Evolutionary conservation across 2,797 vertebrate genomes (phyloP), one percentile per base, ranked within the genome.

Genomic region (Coregonus ussuriensis): DNA sequence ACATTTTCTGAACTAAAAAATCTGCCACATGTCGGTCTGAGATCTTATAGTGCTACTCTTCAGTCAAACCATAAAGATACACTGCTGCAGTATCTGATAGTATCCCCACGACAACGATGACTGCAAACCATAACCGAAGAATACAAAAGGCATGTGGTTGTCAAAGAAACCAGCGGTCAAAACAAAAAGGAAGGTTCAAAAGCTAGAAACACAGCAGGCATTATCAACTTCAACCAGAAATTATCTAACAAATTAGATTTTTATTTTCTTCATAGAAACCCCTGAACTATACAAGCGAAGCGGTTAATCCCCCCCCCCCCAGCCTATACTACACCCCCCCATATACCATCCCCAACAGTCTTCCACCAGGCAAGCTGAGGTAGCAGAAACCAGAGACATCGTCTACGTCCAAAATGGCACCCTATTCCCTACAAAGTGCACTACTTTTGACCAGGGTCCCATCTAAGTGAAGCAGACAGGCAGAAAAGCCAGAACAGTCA

Each of bases 341-440:
- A 56, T 41, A 31, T 74, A 65, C 67, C 67, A 14, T 16, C 35
- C 67, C 62, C 18, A 21, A 65, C 25, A n/a, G 67, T 18, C 63
- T 78, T 82, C 73, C 81, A 74, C 13, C 33, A 21, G 77, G 77
- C 78, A 84, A 84, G 51, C 75, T 86, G 86, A 91, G 86, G 89
- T 87, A 92, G 89, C 84, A 87, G 83, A 80, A 74, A 74, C 53
- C 75, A 80, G 72, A 66, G 77, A 53, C 69, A 72, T 74, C 71
- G 56, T 84, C 86, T 81, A 25, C 25, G 25, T 25, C 25, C 25
- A 25, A 25, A 25, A 25, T 25, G 41, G 41, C 41, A 9, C 41
- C 7, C 41, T 47, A 47, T 47, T 47, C 41, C 41, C 41, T 47
- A 47, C 41, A 47, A 47, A 47, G 41, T 11, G 41, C 41, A 47